A percentile compares a stretch with the other conserved stretches of the same genome.
phyloP scores from a whole-genome alignment of 2,797 vertebrate species.

The Erithacus rubecula region DNA sequence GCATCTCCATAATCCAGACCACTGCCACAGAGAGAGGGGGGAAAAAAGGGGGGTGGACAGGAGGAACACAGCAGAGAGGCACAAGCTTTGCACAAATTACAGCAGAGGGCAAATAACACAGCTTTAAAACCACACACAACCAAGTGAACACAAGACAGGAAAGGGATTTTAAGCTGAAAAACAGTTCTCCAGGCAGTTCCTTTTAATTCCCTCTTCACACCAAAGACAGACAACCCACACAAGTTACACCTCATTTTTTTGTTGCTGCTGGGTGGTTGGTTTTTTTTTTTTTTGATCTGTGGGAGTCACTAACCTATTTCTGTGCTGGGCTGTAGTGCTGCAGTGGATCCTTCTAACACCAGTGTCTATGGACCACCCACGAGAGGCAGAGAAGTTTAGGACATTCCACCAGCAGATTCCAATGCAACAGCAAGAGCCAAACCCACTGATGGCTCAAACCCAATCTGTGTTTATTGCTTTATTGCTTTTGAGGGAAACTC shows the following conservation, averaged over 20 bases:
- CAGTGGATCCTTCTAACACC: neutral
- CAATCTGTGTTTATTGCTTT: neutral
- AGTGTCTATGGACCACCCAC: neutral
- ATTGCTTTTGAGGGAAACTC: neutral
- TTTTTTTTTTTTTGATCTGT: neutral
- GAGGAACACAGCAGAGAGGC: neutral
- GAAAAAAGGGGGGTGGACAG: rapidly evolving
- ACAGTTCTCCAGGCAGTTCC: neutral
- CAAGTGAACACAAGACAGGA: neutral
- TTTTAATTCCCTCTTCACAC: neutral
- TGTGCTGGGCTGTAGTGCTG: neutral
- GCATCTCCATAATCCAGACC: neutral
- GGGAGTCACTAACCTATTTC: neutral
- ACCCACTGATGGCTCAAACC: neutral
- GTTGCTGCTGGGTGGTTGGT: neutral
- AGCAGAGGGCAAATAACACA: neutral
- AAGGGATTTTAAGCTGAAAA: neutral
- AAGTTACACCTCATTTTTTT: neutral
- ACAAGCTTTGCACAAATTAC: neutral
- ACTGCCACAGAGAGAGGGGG: neutral
- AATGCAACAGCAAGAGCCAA: neutral
- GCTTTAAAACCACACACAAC: neutral
- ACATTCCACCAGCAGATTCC: neutral
- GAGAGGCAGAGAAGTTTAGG: neutral
- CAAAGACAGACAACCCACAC: neutral